Percentiles rank a stretch among this genome's conserved stretches.
These are phyloP conservation scores for Mylabris sibirica DNA, from an alignment of 2,888 invertebrate species.

Conservation along the genomic window DNA sequence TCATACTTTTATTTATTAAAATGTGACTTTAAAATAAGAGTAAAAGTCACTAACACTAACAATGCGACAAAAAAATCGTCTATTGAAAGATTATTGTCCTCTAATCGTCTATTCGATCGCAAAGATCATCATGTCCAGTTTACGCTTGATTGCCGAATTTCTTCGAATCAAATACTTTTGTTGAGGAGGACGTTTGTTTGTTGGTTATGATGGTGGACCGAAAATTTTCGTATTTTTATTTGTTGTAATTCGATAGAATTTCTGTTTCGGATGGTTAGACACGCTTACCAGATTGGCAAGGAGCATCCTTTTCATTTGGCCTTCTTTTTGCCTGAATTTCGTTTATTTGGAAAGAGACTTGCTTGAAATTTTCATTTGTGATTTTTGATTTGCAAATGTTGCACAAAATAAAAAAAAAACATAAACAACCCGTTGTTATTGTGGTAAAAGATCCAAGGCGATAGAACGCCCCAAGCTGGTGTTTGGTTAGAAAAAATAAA, in stretches of 20 bases:
- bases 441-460: slow-evolving; percentile 1
- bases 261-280: not conserved
- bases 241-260: slow-evolving; percentile 7
- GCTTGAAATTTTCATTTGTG: too few relatives aligned
- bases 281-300: slow-evolving; percentile 2
- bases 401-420: not conserved
- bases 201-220: not conserved
- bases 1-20: not conserved
- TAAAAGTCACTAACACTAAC: not conserved
- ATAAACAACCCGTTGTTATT: slow-evolving; percentile 3
- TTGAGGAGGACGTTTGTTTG: slow-evolving; percentile 6
- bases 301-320: not conserved
- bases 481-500: not conserved
- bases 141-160: slow-evolving; percentile 23
- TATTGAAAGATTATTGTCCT: not conserved
- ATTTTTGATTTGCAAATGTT: not conserved
- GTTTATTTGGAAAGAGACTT: not conserved
- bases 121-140: slow-evolving; percentile 12
- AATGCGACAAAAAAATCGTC: not conserved
- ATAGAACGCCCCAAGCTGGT: not conserved
- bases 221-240: slow-evolving; percentile 3
- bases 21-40: not conserved
- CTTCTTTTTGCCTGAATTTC: not conserved
- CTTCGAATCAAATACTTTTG: slow-evolving; percentile 17
- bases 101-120: not conserved